Percentiles rank a stretch among this genome's conserved stretches.
Conservation (phyloP, 2,888 invertebrate genomes). For the Agapostemon virescens region DNA sequence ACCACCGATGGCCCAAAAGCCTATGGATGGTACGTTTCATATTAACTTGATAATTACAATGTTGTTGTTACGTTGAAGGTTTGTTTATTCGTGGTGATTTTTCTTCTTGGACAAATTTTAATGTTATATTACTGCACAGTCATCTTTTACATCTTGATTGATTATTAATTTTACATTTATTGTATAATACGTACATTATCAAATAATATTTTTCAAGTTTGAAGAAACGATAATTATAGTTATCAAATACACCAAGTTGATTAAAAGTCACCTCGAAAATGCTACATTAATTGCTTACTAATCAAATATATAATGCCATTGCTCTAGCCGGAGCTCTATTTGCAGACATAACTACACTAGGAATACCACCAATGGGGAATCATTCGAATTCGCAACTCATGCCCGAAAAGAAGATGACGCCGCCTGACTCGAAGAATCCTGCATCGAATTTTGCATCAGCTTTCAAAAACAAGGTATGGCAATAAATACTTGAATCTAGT, state of each 20-base stretch:
- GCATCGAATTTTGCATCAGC: constrained; percentile 85
- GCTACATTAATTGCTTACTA: constrained; percentile 73
- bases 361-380: constrained; percentile 76
- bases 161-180: not conserved
- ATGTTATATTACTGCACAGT: not conserved
- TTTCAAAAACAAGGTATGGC: constrained; percentile 83
- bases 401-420: constrained; percentile 84
- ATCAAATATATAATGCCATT: constrained; percentile 68
- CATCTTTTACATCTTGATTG: not conserved
- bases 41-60: not conserved
- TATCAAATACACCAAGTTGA: not conserved
- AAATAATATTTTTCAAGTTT: not conserved
- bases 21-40: constrained; percentile 77
- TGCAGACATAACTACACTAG: constrained; percentile 78
- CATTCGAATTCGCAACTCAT: constrained; percentile 74
- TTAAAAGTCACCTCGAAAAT: constrained; percentile 19
- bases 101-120: not conserved
- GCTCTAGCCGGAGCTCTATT: constrained; percentile 79
- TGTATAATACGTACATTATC: not conserved
- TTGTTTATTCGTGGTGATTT: not conserved
- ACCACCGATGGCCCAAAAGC: constrained; percentile 80
- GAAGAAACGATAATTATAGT: not conserved
- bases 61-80: not conserved
- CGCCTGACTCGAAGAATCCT: constrained; percentile 82
- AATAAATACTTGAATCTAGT: not conserved